These are phyloP conservation scores for Sebastes itinus DNA, from an alignment of 2,797 vertebrate genomes.

Conservation along the genomic window DNA sequence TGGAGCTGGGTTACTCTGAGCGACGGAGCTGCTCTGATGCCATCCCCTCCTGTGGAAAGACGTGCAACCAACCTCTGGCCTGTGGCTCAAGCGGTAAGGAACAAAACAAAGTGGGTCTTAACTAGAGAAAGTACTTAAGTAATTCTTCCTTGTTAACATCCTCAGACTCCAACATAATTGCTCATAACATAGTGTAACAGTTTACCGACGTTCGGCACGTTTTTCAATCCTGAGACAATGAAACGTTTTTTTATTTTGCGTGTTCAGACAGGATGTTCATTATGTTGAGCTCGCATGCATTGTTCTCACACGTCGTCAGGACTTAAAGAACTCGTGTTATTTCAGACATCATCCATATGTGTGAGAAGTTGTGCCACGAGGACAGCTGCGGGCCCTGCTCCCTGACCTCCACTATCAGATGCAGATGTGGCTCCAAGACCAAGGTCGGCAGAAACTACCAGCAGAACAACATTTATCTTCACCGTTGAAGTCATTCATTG, in stretches of 20 bases:
- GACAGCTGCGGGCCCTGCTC: constrained; percentile 92
- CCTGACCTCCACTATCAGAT: constrained; percentile 91
- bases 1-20: constrained; percentile 91
- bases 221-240: background rate
- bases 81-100: constrained; percentile 92
- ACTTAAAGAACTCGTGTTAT: constrained; percentile 33
- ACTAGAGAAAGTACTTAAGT: background rate
- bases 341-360: constrained; percentile 92
- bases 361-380: constrained; percentile 95
- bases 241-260: background rate
- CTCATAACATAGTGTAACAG: background rate
- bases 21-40: constrained; percentile 90
- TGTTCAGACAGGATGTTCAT: constrained; percentile 9
- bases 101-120: background rate
- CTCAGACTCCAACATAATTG: background rate
- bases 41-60: constrained; percentile 94
- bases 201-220: too few relatives aligned
- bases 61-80: constrained; percentile 91
- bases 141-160: background rate
- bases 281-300: background rate
- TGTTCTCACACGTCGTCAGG: background rate
- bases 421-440: constrained; percentile 93
- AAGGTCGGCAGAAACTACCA: constrained; percentile 79
- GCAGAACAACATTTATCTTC: background rate
- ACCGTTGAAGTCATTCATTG: rapidly evolving